Percentiles rank a stretch among this genome's conserved stretches.
These are phyloP conservation scores for Pangasius mekongensis DNA, from an alignment of 2,797 vertebrate genomes.

Conservation along the genomic window DNA sequence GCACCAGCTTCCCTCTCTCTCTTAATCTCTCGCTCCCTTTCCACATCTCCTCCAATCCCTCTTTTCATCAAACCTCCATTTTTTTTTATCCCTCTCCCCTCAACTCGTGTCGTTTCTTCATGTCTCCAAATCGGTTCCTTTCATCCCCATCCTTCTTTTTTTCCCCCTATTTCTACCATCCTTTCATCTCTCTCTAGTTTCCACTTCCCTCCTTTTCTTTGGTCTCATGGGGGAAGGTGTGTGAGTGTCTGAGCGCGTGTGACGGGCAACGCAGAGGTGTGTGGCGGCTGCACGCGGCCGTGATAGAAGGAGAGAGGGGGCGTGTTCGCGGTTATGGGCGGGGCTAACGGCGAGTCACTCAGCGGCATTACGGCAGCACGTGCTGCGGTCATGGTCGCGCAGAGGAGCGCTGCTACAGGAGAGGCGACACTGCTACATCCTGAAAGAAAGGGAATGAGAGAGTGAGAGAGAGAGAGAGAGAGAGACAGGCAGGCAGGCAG, in stretches of 20 bases:
- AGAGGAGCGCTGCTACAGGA: constrained; percentile 57
- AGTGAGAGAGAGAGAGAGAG: constrained; percentile 44
- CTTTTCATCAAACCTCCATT: constrained; percentile 9
- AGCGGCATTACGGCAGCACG: constrained; percentile 81
- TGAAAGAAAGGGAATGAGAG: constrained; percentile 63
- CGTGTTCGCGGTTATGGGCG: constrained; percentile 74
- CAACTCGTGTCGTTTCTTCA: background rate
- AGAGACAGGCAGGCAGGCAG: constrained; percentile 17
- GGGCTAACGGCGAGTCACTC: constrained; percentile 80
- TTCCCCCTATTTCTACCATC: background rate
- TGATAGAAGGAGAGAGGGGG: constrained; percentile 67
- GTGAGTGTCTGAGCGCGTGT: constrained; percentile 40
- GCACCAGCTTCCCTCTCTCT: constrained; percentile 62
- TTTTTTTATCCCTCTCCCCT: background rate
- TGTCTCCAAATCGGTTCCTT: background rate
- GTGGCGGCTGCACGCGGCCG: constrained; percentile 51
- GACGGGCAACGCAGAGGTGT: constrained; percentile 14
- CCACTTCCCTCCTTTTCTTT: constrained; percentile 4
- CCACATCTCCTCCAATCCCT: constrained; percentile 3
- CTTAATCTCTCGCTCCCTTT: constrained; percentile 40
- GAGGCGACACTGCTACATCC: constrained; percentile 68
- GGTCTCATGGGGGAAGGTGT: constrained; percentile 29
- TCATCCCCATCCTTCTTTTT: background rate
- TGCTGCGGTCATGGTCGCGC: constrained; percentile 77
- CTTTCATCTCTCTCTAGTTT: background rate